Evolutionary conservation across 2,888 invertebrate genomes (phyloP), one percentile per base, ranked within the genome.

Genomic region (Melolontha melolontha): DNA sequence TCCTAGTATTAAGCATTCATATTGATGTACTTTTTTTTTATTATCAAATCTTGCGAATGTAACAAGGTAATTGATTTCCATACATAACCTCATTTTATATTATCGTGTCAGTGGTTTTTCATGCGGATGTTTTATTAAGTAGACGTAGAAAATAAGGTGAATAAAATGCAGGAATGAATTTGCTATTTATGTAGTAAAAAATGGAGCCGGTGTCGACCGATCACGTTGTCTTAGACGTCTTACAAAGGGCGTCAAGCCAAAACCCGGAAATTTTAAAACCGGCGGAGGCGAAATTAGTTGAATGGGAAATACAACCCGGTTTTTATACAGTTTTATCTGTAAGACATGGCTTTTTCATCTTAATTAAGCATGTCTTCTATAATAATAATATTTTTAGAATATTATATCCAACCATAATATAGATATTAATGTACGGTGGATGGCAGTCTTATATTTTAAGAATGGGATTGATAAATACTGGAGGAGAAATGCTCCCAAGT

Each of bases 381-480:
- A n/a, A 34, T 47, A 12, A 40, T 55, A 54, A 11, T 59, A 54
- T 64, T 85, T 85, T 67, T 83, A 94, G 94, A 90, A 88, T 78
- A 86, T 93, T 77, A 90, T 94, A 71, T 89, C 91, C 64, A 91
- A 93, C 81, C 91, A 92, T 82, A 86, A 89, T 57, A 86, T 94
- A 73, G 92, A 93, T 79, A 86, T 92, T 11, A 94, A 95, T 83
- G 92, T 96, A 0, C 87, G 97, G 74, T 96, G 95, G 93, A 89
- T 97, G 82, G 96, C 97, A 12, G 92, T 95, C 34, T 88, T 97
- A 78, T 97, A 92, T 82, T 91, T 97, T 77, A 98, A 98, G 82
- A 97, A 96, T 85, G 97, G 97, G 1, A 90, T 97, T 2, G 96
- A 96, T 75, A 90, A 91, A 67, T 96, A 95, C 79, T 97, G 97